Base-by-base conservation (phyloP, 2,113 vertebrate species). In the Nycticryphes semicollaris region DNA sequence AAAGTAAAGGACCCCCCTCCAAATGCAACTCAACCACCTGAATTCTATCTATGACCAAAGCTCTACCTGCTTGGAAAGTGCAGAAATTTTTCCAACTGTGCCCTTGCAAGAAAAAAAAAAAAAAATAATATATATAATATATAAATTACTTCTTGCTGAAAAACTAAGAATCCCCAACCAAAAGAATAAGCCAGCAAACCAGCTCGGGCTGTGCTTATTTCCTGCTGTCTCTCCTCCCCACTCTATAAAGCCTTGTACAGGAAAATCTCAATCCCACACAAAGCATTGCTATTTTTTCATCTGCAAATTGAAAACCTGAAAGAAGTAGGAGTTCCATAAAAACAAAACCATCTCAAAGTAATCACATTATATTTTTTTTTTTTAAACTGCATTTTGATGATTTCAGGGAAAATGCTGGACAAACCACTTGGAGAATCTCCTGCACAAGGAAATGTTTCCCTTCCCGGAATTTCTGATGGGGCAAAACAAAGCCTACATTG, bases 401-500 rank as follows among this genome's bases (percentile, higher is more conserved):
- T 54, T 81, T 57, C 62, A 59, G 35, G 54, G 74, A 62, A 50
- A 64, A 53, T 3, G 33, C 1, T 84, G 74, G 51, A 43, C 48
- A 23, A 90, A 73, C 6, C 60, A 53, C 35, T 60, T 18, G 13
- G 73, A 84, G 64, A 90, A 87, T n/a, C 7, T 37, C 16, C 33
- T 6, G 59, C 54, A 39, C 35, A 31, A 35, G 78, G 68, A 75
- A 83, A 94, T 17, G 33, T 33, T 33, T 85, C 57, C 27, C 3
- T n/a, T 78, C 75, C 86, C 25, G n/a, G n/a, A n/a, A n/a, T 87
- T 94, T 79, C 93, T 93, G 87, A 90, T 30, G 25, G 59, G 83
- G 86, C 53, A 78, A 88, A 97, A 95, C 87, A 96, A 96, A 85
- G 77, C 74, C 50, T 87, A 96, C n/a, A n/a, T n/a, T 14, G 59